Conservation (phyloP, 2,113 vertebrate species). For the Aix galericulata region DNA sequence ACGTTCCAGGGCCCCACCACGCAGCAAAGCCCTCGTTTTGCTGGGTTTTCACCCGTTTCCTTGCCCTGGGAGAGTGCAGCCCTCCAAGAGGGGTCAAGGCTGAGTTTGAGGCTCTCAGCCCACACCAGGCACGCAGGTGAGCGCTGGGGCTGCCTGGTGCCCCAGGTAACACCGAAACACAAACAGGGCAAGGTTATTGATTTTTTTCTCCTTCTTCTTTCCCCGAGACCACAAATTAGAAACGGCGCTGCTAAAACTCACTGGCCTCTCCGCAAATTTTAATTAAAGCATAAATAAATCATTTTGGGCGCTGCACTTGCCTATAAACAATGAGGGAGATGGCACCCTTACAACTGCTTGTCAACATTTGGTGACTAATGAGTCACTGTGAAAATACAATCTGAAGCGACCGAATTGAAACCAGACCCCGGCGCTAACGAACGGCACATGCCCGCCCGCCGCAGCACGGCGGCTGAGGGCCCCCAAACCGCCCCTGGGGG, state of each 20-base stretch:
- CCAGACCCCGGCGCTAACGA: constrained; percentile 74
- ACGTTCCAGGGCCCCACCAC: neutral
- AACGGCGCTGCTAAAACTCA: constrained; percentile 75
- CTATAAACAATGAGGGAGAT: constrained; percentile 80
- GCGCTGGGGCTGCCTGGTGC: neutral
- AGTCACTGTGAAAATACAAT: constrained; percentile 73
- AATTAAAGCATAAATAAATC: constrained; percentile 87
- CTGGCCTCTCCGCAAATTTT: constrained; percentile 80
- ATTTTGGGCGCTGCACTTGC: constrained; percentile 76
- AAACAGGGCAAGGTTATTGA: constrained; percentile 63
- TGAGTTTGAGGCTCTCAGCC: neutral
- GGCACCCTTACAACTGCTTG: constrained; percentile 76
- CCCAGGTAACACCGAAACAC: constrained; percentile 55
- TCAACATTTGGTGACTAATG: constrained; percentile 79
- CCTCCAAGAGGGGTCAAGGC: neutral
- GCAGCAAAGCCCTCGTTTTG: neutral
- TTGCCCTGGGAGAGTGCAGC: neutral
- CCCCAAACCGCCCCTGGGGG: constrained; percentile 57
- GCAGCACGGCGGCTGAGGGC: constrained; percentile 55
- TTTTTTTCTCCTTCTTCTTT: constrained; percentile 1
- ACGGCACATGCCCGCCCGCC: constrained; percentile 68
- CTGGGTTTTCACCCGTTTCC: neutral
- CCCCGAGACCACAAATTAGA: constrained; percentile 76
- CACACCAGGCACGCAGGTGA: neutral
- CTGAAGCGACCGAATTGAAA: constrained; percentile 68